phyloP scores from a whole-genome alignment of 2,888 invertebrate species.

The Plusia festucae region DNA sequence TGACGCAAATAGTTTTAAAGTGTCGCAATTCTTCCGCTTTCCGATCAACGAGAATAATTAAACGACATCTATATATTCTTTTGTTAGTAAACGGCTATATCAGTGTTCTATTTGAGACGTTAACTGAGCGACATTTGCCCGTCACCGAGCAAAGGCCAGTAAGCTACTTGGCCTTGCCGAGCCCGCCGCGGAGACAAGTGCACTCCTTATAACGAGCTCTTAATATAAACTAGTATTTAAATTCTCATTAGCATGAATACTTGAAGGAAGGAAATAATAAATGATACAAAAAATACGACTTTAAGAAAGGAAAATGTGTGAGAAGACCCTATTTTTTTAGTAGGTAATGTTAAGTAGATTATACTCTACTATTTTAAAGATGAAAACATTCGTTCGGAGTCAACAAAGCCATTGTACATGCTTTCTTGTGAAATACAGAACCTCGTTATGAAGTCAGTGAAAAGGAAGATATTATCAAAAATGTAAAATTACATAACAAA shows the following conservation, averaged over 20 bases:
- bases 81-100: constrained; percentile 64
- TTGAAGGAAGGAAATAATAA: constrained; percentile 21
- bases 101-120: constrained; percentile 46
- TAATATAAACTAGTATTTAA: constrained; percentile 32
- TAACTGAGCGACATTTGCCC: constrained; percentile 74
- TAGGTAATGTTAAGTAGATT: too few species aligned
- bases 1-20: constrained; percentile 26
- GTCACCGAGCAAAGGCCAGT: constrained; percentile 80
- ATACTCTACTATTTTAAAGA: too few species aligned
- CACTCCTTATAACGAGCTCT: constrained; percentile 52
- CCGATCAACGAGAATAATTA: constrained; percentile 14
- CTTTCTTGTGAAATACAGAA: background rate
- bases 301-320: too few species aligned
- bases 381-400: too few species aligned
- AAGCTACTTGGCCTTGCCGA: constrained; percentile 75
- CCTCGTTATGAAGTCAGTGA: background rate
- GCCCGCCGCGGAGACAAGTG: constrained; percentile 77
- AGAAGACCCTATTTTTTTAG: too few species aligned
- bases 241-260: constrained; percentile 25
- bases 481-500: constrained; percentile 18
- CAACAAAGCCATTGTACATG: too few species aligned
- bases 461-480: constrained; percentile 20
- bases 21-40: constrained; percentile 38
- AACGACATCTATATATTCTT: constrained; percentile 25
- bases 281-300: background rate